Percentiles rank a stretch among this genome's conserved stretches.
phyloP scores from a whole-genome alignment of 2,113 vertebrate species.

The Jacana jacana region DNA sequence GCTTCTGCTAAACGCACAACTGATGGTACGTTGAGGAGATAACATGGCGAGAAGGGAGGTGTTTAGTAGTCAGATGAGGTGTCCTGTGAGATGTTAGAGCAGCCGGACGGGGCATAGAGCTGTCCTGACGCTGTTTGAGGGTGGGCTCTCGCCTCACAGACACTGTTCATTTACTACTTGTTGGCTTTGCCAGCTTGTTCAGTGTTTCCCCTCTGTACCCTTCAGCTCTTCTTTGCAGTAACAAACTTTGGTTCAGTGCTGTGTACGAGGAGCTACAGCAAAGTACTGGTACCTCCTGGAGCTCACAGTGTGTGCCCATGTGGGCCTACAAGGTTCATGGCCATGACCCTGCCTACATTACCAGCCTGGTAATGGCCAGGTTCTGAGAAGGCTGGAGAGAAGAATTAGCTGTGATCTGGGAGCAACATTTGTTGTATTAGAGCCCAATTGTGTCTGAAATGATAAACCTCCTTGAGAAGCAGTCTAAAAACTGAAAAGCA shows the following conservation, averaged over 20 bases:
- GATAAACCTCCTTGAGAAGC: background rate
- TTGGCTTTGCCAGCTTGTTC: background rate
- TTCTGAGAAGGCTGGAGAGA: background rate
- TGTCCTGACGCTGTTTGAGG: fast-evolving
- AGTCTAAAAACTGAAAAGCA: background rate
- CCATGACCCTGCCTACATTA: background rate
- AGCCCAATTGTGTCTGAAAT: background rate
- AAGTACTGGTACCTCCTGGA: background rate
- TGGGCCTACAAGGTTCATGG: fast-evolving
- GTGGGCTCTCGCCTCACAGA: background rate
- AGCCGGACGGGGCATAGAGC: background rate
- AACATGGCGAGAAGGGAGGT: fast-evolving
- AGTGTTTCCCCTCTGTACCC: background rate
- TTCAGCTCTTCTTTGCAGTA: background rate
- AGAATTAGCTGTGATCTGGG: background rate
- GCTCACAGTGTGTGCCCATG: fast-evolving
- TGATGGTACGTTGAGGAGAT: background rate
- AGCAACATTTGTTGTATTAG: background rate
- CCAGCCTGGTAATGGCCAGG: background rate
- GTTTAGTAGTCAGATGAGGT: background rate
- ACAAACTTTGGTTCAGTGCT: background rate
- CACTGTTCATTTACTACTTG: background rate
- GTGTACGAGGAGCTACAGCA: background rate
- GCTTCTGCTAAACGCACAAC: background rate
- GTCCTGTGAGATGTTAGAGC: background rate